Conservation (phyloP, 2,797 vertebrate species). For the Pitangus sulphuratus region DNA sequence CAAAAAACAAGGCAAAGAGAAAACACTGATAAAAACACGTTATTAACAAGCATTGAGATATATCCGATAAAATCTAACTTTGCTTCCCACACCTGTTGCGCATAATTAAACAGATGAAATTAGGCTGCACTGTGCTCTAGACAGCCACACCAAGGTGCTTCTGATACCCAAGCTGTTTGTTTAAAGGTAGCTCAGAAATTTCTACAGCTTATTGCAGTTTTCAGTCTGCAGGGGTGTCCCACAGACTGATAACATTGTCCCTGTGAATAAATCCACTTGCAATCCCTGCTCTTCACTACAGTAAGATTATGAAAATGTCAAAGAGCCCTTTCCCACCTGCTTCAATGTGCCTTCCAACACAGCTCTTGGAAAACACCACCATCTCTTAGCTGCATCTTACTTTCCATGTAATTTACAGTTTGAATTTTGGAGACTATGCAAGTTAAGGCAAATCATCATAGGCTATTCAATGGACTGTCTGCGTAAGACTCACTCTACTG, state of each 20-base stretch:
- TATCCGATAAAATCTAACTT: neutral
- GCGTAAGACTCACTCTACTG: neutral
- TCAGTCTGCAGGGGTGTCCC: neutral
- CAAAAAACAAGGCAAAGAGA: neutral
- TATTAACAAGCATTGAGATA: neutral
- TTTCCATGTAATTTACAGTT: neutral
- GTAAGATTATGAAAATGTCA: neutral
- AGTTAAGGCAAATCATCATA: neutral
- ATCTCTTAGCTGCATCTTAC: neutral
- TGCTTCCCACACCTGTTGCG: neutral
- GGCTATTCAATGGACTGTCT: neutral
- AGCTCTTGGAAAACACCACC: neutral
- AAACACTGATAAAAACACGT: neutral
- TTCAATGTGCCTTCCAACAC: neutral
- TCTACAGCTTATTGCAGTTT: neutral
- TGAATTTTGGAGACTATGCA: neutral
- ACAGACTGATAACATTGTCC: neutral
- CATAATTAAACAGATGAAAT: conserved; percentile 14
- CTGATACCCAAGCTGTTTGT: neutral
- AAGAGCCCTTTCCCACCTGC: neutral
- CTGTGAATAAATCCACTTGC: neutral
- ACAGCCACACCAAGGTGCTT: neutral
- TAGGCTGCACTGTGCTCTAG: neutral
- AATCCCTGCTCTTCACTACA: neutral
- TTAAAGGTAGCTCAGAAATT: neutral